Base-by-base conservation (phyloP, 2,797 vertebrate genomes). In the Sebastes jordani region DNA sequence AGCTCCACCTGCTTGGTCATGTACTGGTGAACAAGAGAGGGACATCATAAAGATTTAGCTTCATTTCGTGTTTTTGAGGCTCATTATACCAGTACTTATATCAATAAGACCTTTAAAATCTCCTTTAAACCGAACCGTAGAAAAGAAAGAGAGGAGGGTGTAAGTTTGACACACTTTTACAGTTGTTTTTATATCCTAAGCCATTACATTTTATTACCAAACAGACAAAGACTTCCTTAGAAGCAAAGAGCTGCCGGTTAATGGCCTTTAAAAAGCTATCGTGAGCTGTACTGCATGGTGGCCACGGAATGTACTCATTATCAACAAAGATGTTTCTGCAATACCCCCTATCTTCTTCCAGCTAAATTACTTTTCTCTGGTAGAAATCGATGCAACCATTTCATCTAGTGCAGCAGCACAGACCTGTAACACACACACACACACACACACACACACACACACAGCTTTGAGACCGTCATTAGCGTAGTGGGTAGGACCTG, bases 1-100 rank as follows among this genome's bases (percentile, higher is more conserved):
- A 99, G 95, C 11, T 99, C 97, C 93, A 99, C 97, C 90, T 99
- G 99, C 91, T 98, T 99, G 42, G 96, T 92, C 78, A 96, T 86
- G 84, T 96, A 93, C 96, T 96, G 75, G 32, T 66, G 82, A 79
- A 84, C 68, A 75, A 86, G 9, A 74, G 6, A 76, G 68, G 65
- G 32, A 16, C 76, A 14, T 1, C 3, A 23, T 3, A 61, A 67
- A 22, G 4, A 63, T 29, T 46, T 38, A 62, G 69, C n/a, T 66
- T 14, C 1, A 38, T 52, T 25, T 38, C 22, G 7, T 20, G 3
- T 36, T 32, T n/a, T 34, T 2, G 6, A 30, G 1, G 22, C 22
- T 34, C 6, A 2, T 70, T 23, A 20, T 5, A 16, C 5, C 30
- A 32, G 7, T 32, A 32, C 30, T 32, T 32, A 32, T 32, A 30